phyloP scores from a whole-genome alignment of 1,140 invertebrate species.

The Brachionus sp. region DNA sequence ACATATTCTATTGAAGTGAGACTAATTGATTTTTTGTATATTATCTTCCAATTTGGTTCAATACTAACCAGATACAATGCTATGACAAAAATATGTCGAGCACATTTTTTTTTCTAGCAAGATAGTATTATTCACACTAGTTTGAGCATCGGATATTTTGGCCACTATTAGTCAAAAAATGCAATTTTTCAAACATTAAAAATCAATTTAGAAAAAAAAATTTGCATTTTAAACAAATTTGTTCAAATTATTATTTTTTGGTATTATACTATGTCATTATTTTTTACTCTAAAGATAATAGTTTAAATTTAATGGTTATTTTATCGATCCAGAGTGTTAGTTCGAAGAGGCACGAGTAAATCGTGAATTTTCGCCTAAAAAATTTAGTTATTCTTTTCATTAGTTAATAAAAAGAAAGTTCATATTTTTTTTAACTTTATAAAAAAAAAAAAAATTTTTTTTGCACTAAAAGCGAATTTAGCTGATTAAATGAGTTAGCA shows the following conservation, averaged over 20 bases:
- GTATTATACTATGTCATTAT: background rate
- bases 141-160: background rate
- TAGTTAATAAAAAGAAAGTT: too few species aligned
- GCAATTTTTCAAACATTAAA: conserved; percentile 11
- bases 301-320: background rate
- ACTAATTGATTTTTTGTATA: conserved; percentile 33
- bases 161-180: background rate
- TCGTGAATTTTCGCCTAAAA: background rate
- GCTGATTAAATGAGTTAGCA: too few species aligned
- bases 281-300: background rate
- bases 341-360: background rate
- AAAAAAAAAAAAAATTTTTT: too few species aligned
- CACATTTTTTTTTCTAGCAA: background rate
- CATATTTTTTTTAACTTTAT: too few species aligned
- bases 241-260: background rate
- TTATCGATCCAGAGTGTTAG: background rate
- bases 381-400: too few species aligned
- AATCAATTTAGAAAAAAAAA: background rate
- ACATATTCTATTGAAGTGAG: conserved; percentile 13
- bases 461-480: too few species aligned
- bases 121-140: background rate
- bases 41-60: background rate
- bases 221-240: conserved; percentile 6
- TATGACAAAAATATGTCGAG: background rate
- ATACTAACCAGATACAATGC: background rate